Conservation (phyloP, 2,113 vertebrate genomes). For the Sinocyclocheilus maitianheensis region DNA sequence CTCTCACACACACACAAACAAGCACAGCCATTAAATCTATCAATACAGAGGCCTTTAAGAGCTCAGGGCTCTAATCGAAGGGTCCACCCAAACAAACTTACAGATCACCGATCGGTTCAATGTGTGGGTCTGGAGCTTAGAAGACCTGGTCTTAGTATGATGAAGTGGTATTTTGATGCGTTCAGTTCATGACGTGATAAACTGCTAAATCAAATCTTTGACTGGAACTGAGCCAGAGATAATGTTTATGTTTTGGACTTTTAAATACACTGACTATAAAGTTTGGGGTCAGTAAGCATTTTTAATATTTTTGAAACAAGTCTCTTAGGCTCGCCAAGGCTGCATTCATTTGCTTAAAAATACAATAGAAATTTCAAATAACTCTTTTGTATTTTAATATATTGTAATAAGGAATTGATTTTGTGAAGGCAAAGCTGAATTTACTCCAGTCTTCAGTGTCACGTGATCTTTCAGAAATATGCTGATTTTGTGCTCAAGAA, state of each 20-base stretch:
- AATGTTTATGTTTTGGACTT: neutral
- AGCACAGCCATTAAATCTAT: conserved; percentile 62
- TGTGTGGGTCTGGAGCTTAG: neutral
- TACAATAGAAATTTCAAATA: too few relatives aligned
- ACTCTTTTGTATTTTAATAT: too few relatives aligned
- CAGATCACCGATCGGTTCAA: conserved; percentile 55
- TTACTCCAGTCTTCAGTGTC: too few relatives aligned
- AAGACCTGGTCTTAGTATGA: neutral
- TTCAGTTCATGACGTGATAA: neutral
- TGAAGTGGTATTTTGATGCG: neutral
- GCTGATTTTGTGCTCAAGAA: too few relatives aligned
- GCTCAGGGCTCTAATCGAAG: conserved; percentile 60
- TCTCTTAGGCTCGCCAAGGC: neutral
- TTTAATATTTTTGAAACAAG: neutral
- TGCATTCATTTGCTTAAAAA: too few relatives aligned
- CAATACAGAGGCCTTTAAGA: conserved; percentile 64
- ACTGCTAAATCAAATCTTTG: neutral
- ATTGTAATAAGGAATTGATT: too few relatives aligned
- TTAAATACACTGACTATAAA: neutral
- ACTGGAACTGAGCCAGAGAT: neutral
- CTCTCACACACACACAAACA: conserved; percentile 33
- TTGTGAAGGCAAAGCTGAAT: too few relatives aligned
- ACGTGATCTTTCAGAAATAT: too few relatives aligned
- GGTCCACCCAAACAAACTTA: conserved; percentile 72
- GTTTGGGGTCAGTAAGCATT: neutral